These are phyloP conservation scores for Philereme vetulata DNA, from an alignment of 2,888 invertebrate genomes.

Conservation along the genomic window DNA sequence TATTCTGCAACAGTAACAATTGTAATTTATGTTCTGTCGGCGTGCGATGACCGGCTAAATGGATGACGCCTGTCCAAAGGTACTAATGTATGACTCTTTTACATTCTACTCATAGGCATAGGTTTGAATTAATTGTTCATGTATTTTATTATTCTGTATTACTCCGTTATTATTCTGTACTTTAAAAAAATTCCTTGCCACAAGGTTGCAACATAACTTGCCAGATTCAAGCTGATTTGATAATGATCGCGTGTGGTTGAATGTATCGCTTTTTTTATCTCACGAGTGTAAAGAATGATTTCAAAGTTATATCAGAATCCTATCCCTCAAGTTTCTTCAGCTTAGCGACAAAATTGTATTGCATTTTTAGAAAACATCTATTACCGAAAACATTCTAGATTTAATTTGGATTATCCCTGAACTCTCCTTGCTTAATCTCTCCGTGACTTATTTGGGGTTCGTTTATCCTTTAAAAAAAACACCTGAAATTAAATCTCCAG, in stretches of 20 bases:
- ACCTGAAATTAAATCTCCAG: conserved; percentile 27
- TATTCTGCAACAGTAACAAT: conserved; percentile 38
- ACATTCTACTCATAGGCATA: conserved; percentile 19
- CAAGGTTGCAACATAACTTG: too few relatives aligned
- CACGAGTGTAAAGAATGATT: too few relatives aligned
- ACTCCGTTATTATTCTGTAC: background rate
- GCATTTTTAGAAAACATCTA: too few relatives aligned
- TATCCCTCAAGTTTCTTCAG: too few relatives aligned
- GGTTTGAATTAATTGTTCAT: conserved; percentile 25
- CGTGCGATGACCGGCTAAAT: conserved; percentile 28
- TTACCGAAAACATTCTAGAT: conserved; percentile 2
- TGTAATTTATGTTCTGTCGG: conserved; percentile 42
- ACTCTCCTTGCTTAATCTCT: conserved; percentile 2
- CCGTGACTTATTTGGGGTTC: background rate
- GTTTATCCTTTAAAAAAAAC: conserved; percentile 15
- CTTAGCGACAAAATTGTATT: too few relatives aligned
- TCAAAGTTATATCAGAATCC: too few relatives aligned
- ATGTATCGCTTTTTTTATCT: too few relatives aligned
- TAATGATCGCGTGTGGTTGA: too few relatives aligned
- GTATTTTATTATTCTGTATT: background rate
- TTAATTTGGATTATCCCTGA: conserved; percentile 12
- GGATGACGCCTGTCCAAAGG: conserved; percentile 30
- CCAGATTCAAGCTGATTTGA: too few relatives aligned
- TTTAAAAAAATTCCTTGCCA: too few relatives aligned
- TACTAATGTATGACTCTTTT: conserved; percentile 29